These are phyloP conservation scores for Felis catus DNA, from an alignment of 2,113 vertebrate genomes.

Conservation along the genomic window DNA sequence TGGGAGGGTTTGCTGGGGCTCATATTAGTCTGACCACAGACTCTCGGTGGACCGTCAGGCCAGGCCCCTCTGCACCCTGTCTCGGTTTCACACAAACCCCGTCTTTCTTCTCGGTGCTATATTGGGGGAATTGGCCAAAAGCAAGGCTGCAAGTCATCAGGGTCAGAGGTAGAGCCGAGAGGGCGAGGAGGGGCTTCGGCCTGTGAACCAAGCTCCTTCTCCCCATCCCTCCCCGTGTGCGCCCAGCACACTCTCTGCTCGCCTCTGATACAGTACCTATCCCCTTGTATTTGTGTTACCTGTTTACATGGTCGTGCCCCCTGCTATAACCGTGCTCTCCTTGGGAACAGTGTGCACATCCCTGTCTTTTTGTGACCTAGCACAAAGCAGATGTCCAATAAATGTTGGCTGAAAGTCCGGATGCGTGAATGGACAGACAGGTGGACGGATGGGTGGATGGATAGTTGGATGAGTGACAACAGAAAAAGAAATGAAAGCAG, in stretches of 20 bases:
- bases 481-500: conserved; percentile 10
- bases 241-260: neutral
- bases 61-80: neutral
- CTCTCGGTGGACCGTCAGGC: neutral
- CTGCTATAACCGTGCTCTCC: neutral
- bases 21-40: neutral
- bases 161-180: neutral
- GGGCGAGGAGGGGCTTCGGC: neutral
- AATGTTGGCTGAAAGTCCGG: neutral
- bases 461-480: neutral
- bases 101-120: neutral
- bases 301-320: neutral
- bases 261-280: neutral
- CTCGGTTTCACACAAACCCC: neutral
- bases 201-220: neutral
- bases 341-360: neutral
- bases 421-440: neutral
- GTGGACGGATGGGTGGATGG: too few species aligned
- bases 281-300: neutral
- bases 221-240: neutral
- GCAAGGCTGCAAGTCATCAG: neutral
- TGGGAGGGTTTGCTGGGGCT: neutral
- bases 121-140: neutral
- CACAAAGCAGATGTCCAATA: neutral
- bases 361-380: neutral